A percentile compares a stretch with the other conserved stretches of the same genome.
Evolutionary conservation across 2,113 vertebrate species (phyloP).

Genomic region (Alethe castanea): DNA sequence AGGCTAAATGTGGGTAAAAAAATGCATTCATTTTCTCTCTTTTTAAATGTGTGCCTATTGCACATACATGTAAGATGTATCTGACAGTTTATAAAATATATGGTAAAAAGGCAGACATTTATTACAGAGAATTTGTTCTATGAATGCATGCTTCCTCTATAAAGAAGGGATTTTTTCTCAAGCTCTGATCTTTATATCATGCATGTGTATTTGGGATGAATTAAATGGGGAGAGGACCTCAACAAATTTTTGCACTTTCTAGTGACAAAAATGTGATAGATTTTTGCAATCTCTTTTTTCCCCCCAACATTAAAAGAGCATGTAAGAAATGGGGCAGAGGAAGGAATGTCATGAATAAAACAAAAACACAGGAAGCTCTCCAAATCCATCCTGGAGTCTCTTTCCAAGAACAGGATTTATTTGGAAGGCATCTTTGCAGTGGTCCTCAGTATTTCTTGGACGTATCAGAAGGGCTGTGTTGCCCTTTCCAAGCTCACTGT

Average conservation of each 20-base stretch:
- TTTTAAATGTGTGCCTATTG: not conserved
- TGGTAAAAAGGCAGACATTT: not conserved
- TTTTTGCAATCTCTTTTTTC: not conserved
- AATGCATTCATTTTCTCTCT: not conserved
- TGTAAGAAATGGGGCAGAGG: not conserved
- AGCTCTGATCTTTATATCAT: not conserved
- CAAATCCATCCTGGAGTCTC: not conserved
- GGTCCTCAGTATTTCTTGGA: not conserved
- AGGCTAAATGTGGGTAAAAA: not conserved
- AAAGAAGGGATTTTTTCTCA: not conserved
- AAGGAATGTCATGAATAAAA: not conserved
- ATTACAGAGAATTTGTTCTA: not conserved
- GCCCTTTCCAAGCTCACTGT: not conserved
- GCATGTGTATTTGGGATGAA: not conserved
- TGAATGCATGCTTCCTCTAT: not conserved
- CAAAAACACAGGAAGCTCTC: not conserved
- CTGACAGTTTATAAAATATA: not conserved
- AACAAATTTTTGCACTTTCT: not conserved
- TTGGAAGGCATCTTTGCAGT: not conserved
- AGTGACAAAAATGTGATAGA: not conserved
- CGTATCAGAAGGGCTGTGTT: not conserved
- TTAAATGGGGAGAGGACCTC: not conserved
- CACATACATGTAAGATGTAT: not conserved
- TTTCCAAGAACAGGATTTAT: not conserved
- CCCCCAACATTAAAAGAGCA: accelerated